Conservation (phyloP, 2,797 vertebrate species). For the Coreius guichenoti region DNA sequence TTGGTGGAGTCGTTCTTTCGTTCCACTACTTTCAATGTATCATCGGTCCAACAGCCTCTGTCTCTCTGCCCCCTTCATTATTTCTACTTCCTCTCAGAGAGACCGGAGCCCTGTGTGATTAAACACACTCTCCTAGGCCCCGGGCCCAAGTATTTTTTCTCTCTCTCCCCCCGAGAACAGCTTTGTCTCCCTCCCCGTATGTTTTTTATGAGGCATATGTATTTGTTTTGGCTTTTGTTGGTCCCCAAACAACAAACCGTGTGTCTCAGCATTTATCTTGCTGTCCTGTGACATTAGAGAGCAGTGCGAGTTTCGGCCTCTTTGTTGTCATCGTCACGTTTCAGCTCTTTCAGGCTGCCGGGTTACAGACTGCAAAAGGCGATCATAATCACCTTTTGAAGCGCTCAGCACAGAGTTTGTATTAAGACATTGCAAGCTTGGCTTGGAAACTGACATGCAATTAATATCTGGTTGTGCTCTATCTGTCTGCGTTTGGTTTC, state of each 20-base stretch:
- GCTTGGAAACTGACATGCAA: constrained; percentile 23
- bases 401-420: not conserved
- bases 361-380: constrained; percentile 14
- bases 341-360: constrained; percentile 17
- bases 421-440: constrained; percentile 25
- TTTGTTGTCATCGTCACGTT: constrained; percentile 36
- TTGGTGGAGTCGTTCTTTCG: not conserved
- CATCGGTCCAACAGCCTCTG: not conserved
- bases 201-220: constrained; percentile 42
- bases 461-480: constrained; percentile 12
- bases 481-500: not conserved
- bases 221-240: constrained; percentile 37
- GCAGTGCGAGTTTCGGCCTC: not conserved
- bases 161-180: not conserved
- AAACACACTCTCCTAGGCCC: not conserved
- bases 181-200: not conserved
- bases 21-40: constrained; percentile 13
- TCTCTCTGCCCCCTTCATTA: constrained; percentile 18
- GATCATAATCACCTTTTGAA: constrained; percentile 42
- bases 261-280: constrained; percentile 22
- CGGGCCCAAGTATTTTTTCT: not conserved
- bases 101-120: not conserved
- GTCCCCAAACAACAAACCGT: constrained; percentile 27
- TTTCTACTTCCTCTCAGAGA: constrained; percentile 24
- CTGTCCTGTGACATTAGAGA: constrained; percentile 43